Evolutionary conservation across 2,888 invertebrate genomes (phyloP).

Genomic region (Artemia sp.): DNA sequence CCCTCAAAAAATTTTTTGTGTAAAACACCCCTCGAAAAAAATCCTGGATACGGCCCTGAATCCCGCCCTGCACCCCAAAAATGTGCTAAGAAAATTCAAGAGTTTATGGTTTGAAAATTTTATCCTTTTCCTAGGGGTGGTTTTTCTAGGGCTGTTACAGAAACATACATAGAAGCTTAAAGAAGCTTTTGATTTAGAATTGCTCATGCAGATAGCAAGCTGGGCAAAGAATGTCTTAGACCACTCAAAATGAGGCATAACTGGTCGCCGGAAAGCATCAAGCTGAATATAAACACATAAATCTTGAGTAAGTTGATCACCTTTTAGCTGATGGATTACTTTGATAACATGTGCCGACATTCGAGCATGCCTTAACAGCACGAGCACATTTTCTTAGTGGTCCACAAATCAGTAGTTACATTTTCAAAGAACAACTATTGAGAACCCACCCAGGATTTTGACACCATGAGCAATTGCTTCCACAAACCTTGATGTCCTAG

Average conservation of each 20-base stretch:
- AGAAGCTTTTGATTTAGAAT: too few species aligned
- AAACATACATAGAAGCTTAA: too few species aligned
- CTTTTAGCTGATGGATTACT: constrained; percentile 4
- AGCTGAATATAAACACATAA: constrained; percentile 4
- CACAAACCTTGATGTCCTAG: too few species aligned
- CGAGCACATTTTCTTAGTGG: constrained; percentile 11
- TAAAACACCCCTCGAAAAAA: too few species aligned
- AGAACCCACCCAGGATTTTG: constrained; percentile 13
- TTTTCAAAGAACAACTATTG: constrained; percentile 10
- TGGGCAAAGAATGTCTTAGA: constrained; percentile 11
- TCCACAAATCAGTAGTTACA: neutral
- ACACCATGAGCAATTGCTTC: constrained; percentile 5
- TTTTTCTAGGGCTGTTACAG: too few species aligned
- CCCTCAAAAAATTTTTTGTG: too few species aligned
- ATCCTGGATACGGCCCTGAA: too few species aligned
- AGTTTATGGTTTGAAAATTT: too few species aligned
- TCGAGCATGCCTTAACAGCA: constrained; percentile 5
- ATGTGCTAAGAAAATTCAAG: too few species aligned
- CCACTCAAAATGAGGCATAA: constrained; percentile 2
- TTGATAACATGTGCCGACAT: neutral
- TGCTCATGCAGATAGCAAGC: neutral
- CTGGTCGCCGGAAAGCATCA: neutral
- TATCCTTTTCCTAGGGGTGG: too few species aligned
- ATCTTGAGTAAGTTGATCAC: neutral
- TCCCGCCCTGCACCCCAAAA: too few species aligned